Conservation (phyloP, 2,113 vertebrate species). For the Sinocyclocheilus rhinocerous region DNA sequence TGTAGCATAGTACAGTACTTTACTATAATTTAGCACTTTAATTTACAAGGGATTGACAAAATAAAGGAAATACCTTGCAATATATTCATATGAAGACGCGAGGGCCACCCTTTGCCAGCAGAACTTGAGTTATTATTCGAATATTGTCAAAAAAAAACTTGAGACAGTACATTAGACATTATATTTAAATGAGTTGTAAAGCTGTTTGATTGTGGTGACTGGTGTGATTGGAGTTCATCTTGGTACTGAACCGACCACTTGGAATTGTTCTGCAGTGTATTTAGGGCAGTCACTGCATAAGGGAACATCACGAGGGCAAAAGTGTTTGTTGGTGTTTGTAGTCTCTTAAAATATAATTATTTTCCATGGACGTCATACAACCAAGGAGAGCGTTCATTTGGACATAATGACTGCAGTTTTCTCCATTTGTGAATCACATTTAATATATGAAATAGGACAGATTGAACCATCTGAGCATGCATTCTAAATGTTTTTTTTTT, state of each 20-base stretch:
- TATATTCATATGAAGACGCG: not conserved
- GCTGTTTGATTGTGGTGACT: not conserved
- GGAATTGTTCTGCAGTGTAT: not conserved
- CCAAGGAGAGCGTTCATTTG: not conserved
- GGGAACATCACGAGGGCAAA: no score
- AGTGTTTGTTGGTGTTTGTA: not conserved
- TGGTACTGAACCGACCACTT: not conserved
- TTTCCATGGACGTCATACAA: not conserved
- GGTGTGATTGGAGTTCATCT: not conserved
- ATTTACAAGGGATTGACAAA: conserved; percentile 11
- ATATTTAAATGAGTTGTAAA: not conserved
- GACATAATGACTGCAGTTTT: not conserved
- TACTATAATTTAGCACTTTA: conserved; percentile 14
- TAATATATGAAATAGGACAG: no score
- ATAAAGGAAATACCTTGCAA: conserved; percentile 5
- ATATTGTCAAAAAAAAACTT: not conserved
- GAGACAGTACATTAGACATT: not conserved
- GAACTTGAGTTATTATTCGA: not conserved
- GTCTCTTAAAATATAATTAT: not conserved
- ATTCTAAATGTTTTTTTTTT: no score
- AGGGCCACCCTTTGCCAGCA: not conserved
- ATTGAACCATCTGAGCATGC: no score
- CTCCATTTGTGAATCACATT: not conserved
- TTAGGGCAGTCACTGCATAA: not conserved
- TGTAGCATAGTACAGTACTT: conserved; percentile 29